Evolutionary conservation across 1,140 invertebrate species (phyloP).

Genomic region (Hylaeus volcanicus): DNA sequence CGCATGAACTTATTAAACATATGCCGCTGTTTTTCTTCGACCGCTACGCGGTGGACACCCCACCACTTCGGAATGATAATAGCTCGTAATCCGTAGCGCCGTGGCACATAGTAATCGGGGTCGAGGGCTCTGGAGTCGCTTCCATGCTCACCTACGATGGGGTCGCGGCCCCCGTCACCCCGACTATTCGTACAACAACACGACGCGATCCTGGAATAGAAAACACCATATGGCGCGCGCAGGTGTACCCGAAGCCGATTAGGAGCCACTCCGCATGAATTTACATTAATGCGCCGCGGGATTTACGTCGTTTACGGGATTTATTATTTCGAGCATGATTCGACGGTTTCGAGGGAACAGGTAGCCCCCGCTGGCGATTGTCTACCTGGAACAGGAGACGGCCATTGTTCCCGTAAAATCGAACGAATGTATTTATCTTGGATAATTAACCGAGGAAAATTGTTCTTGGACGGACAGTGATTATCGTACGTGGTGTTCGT

Average conservation of each 20-base stretch:
- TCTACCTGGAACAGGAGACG: neutral
- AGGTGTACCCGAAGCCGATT: slow-evolving; percentile 79
- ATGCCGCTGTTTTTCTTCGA: slow-evolving; percentile 69
- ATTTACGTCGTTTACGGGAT: slow-evolving; percentile 77
- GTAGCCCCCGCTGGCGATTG: neutral
- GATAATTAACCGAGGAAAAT: too few species aligned
- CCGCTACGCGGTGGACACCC: slow-evolving; percentile 59
- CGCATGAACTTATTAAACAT: slow-evolving; percentile 75
- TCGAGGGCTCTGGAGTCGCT: slow-evolving; percentile 60
- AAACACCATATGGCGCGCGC: slow-evolving; percentile 80
- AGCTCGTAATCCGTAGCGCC: slow-evolving; percentile 76
- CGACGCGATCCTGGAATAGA: slow-evolving; percentile 66
- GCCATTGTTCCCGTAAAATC: too few species aligned
- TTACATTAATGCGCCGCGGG: slow-evolving; percentile 77
- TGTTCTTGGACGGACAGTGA: too few species aligned
- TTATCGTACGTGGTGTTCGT: too few species aligned
- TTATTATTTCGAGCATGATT: slow-evolving; percentile 76
- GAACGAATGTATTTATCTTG: too few species aligned
- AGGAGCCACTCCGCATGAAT: slow-evolving; percentile 77
- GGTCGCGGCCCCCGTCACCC: slow-evolving; percentile 52
- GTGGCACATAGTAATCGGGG: slow-evolving; percentile 57
- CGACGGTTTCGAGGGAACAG: slow-evolving; percentile 45
- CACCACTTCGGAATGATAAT: slow-evolving; percentile 78
- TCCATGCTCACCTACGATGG: slow-evolving; percentile 68
- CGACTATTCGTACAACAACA: slow-evolving; percentile 47